A percentile compares a stretch with the other conserved stretches of the same genome.
Evolutionary conservation across 2,113 vertebrate genomes (phyloP).

Genomic region (Acrocephalus arundinaceus): DNA sequence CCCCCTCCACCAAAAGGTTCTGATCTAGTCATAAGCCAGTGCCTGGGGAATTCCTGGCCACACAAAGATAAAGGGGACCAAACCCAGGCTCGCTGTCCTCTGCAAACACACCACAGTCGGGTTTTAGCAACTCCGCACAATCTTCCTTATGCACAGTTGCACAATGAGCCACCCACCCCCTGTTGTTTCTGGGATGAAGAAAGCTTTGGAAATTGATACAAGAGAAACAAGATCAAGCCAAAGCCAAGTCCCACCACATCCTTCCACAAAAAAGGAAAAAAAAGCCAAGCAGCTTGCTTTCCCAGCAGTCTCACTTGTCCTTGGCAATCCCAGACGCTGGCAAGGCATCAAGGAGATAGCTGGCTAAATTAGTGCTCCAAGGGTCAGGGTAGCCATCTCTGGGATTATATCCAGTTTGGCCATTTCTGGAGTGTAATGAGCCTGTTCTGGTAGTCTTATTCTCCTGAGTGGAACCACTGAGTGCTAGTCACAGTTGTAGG

Average conservation of each 20-base stretch:
- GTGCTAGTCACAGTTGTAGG: neutral
- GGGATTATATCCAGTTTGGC: neutral
- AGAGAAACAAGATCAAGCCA: neutral
- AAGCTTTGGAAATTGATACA: constrained; percentile 15
- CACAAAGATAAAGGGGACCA: neutral
- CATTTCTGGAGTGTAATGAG: neutral
- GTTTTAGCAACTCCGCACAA: neutral
- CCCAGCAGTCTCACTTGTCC: neutral
- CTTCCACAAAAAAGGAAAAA: neutral
- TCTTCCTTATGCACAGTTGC: neutral
- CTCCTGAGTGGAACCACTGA: neutral
- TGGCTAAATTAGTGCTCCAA: neutral
- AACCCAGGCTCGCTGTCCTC: accelerated
- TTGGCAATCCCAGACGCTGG: neutral
- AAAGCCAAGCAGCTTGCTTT: neutral
- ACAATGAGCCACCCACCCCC: neutral
- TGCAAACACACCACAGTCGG: accelerated
- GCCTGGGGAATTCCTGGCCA: neutral
- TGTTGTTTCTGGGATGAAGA: neutral
- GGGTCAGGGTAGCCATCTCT: neutral
- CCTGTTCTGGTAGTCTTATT: neutral
- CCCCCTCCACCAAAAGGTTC: neutral
- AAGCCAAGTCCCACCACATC: constrained; percentile 36
- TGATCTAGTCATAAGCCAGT: neutral
- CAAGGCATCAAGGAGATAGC: constrained; percentile 24